phyloP scores from a whole-genome alignment of 1,140 invertebrate genomes.

The Paralvinella palmiformis region DNA sequence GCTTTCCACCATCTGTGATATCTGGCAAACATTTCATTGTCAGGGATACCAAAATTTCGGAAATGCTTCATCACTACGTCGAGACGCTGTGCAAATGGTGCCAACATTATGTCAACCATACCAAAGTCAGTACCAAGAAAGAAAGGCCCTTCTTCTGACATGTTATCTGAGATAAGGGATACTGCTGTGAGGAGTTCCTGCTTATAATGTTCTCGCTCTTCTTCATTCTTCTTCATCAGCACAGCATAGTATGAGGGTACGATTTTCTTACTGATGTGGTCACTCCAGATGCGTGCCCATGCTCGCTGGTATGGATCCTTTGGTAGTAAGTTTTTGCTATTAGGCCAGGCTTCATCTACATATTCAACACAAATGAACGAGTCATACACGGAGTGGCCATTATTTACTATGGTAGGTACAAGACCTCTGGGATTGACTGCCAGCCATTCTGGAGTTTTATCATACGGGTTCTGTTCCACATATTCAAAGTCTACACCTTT shows the following conservation, averaged over 20 bases:
- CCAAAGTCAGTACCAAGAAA: slow-evolving; percentile 26
- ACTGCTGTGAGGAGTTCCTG: slow-evolving; percentile 22
- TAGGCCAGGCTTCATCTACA: slow-evolving; percentile 27
- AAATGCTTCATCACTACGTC: slow-evolving; percentile 23
- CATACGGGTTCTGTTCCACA: slow-evolving; percentile 31
- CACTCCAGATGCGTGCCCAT: slow-evolving; percentile 23
- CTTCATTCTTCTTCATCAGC: slow-evolving; percentile 23
- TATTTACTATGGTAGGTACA: slow-evolving; percentile 26
- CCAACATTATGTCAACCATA: slow-evolving; percentile 29
- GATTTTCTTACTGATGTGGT: slow-evolving; percentile 27
- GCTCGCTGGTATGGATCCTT: slow-evolving; percentile 26
- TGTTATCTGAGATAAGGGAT: slow-evolving; percentile 19
- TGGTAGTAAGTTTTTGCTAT: slow-evolving; percentile 22
- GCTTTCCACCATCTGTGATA: slow-evolving; percentile 28
- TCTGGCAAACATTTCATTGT: slow-evolving; percentile 19
- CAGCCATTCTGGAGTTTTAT: slow-evolving; percentile 31
- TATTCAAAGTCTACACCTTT: slow-evolving; percentile 31
- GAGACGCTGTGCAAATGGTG: slow-evolving; percentile 21
- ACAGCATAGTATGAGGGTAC: slow-evolving; percentile 24
- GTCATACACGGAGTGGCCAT: slow-evolving; percentile 30
- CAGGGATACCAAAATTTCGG: slow-evolving; percentile 27
- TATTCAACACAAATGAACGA: slow-evolving; percentile 30
- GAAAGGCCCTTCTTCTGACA: slow-evolving; percentile 23
- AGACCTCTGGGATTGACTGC: slow-evolving; percentile 30
- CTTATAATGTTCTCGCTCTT: slow-evolving; percentile 25